Evolutionary conservation across 2,888 invertebrate genomes (phyloP), one percentile per base, ranked within the genome.

Genomic region (Latheticus oryzae): DNA sequence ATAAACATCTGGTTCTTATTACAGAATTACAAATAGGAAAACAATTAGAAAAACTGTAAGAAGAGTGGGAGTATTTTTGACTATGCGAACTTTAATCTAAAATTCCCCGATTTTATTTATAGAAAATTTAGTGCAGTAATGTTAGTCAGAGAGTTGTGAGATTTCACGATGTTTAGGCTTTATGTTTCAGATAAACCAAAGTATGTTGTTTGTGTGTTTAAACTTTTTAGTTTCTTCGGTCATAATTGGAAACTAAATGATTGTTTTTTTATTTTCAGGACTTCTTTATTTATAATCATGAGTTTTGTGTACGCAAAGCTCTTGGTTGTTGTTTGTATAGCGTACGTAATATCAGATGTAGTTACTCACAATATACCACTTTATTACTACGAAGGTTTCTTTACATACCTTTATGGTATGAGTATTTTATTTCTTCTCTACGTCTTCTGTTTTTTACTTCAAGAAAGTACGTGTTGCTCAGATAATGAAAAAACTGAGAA

Each of bases 291-390:
- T 84, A 95, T 95, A 82, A 92, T 95, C 79, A 91, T 95, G 84
- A 96, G 96, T 81, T 93, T 95, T 82, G 91, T 96, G 76, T 97
- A 97, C 82, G 95, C 95, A 74, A 94, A 96, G 81, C 88, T 96
- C 62, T 83, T 96, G 79, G 90, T 96, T 69, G 94, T 96, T 69
- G 88, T 95, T 58, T 97, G 96, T 82, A 85, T 95, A 77, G 94
- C 95, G 63, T 93, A 95, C 80, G 94, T 96, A 72, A 89, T 96
- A 79, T 93, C 95, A 74, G 95, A 97, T 82, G 93, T 95, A 74
- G 91, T 94, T 76, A 95, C 95, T 67, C 91, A 93, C 82, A 91
- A 91, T 79, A 85, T 95, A 69, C 95, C 95, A 64, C 87, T 93
- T 63, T 90, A 91, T 80, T 95, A 94, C 83, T 95, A 94, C 81